Percentiles rank a stretch among this genome's conserved stretches.
phyloP scores from a whole-genome alignment of 2,113 vertebrate genomes.

The Phyllostomus discolor region DNA sequence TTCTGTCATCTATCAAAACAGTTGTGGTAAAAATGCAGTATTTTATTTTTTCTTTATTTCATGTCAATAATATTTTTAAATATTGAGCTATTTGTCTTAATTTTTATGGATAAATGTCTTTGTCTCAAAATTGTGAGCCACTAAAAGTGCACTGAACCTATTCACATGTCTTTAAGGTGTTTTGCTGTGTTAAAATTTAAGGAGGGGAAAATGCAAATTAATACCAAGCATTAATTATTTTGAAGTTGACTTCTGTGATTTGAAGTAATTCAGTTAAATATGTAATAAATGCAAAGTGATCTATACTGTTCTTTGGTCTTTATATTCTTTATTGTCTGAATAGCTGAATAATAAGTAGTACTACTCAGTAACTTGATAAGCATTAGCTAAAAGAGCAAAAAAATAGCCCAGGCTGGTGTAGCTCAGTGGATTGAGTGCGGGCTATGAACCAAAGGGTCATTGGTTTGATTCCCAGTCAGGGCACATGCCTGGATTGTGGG shows the following conservation, averaged over 20 bases:
- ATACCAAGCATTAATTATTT: slow-evolving; percentile 65
- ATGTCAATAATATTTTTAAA: slow-evolving; percentile 35
- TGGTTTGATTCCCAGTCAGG: too few species aligned
- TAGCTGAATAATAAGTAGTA: slow-evolving; percentile 29
- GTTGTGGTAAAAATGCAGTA: slow-evolving; percentile 28
- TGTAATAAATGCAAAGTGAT: slow-evolving; percentile 54
- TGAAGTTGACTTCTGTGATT: slow-evolving; percentile 61
- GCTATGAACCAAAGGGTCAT: too few species aligned
- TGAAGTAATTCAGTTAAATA: slow-evolving; percentile 58
- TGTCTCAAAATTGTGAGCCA: slow-evolving; percentile 54
- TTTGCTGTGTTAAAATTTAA: slow-evolving; percentile 65
- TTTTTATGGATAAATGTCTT: slow-evolving; percentile 60
- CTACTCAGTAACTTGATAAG: slow-evolving; percentile 11
- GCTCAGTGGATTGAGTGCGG: too few species aligned
- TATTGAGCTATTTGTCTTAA: slow-evolving; percentile 39
- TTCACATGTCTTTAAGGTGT: slow-evolving; percentile 55
- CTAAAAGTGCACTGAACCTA: slow-evolving; percentile 76
- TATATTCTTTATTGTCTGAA: slow-evolving; percentile 65
- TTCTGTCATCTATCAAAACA: neutral
- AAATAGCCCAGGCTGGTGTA: neutral
- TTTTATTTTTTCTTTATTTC: slow-evolving; percentile 59
- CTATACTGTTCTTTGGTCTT: slow-evolving; percentile 58
- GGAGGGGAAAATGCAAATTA: slow-evolving; percentile 57
- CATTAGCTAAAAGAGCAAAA: neutral
- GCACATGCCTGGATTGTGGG: too few species aligned